Conservation (phyloP, 2,797 vertebrate species). For the Gambusia yucatana region DNA sequence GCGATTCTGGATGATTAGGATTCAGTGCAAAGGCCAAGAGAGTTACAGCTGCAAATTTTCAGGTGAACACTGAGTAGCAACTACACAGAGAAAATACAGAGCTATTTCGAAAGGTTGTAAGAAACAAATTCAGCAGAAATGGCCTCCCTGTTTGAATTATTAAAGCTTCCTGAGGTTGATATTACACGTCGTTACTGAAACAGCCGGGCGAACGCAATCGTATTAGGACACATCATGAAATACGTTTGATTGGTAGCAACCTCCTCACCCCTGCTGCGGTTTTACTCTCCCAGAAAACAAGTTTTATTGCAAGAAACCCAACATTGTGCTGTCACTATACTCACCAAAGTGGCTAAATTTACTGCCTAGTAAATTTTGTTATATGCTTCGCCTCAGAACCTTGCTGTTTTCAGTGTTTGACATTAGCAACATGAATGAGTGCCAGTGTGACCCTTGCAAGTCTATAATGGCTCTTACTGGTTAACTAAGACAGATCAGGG, state of each 20-base stretch:
- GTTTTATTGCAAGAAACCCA: conserved; percentile 50
- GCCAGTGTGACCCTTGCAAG: conserved; percentile 63
- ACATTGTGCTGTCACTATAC: conserved; percentile 49
- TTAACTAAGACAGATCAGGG: conserved; percentile 75
- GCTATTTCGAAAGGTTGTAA: conserved; percentile 45
- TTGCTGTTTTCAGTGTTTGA: conserved; percentile 63
- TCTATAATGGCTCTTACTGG: conserved; percentile 56
- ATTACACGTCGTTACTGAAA: conserved; percentile 43
- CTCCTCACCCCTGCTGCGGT: conserved; percentile 5
- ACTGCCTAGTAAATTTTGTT: conserved; percentile 61
- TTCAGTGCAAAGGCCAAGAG: conserved; percentile 22
- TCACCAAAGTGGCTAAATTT: conserved; percentile 57
- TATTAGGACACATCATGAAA: conserved; percentile 43
- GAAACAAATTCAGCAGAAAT: conserved; percentile 32
- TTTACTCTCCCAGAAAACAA: conserved; percentile 21
- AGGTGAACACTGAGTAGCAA: conserved; percentile 45
- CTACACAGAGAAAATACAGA: conserved; percentile 41
- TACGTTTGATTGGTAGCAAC: conserved; percentile 25
- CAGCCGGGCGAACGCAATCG: conserved; percentile 32
- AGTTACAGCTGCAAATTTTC: conserved; percentile 36
- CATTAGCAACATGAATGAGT: conserved; percentile 69
- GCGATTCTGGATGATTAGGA: conserved; percentile 39
- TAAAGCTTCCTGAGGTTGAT: conserved; percentile 37
- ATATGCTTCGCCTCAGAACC: conserved; percentile 47
- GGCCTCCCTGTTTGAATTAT: conserved; percentile 49